Evolutionary conservation across 2,888 invertebrate species (phyloP), one percentile per base, ranked within the genome.

Genomic region (Hecatera dysodea): DNA sequence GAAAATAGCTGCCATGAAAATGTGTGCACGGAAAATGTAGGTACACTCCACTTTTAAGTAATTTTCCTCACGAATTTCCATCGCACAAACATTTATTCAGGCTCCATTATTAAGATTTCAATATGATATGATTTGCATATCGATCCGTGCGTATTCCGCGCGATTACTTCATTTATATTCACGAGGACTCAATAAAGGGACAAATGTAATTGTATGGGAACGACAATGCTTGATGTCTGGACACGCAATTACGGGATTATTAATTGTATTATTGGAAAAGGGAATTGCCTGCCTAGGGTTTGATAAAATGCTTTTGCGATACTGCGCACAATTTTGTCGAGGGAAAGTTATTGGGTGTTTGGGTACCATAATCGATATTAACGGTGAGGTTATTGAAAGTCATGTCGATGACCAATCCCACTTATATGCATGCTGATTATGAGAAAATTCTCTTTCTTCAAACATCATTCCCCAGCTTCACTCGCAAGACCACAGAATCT

Each of bases 91-190:
- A 76, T 72, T 72, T 67, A 71, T 74, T 55, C 63, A 50, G 36
- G 1, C 29, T 55, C 65, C 70, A 56, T 72, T 80, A 77, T 79
- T 77, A 70, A 84, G 72, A 77, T 72, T 75, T 82, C 80, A 82
- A 73, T 78, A 75, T 57, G 65, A 75, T 65, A 73, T 64, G 50
- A 81, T 84, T 79, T 82, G 81, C 76, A 84, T 84, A 84, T 75
- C 72, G 79, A 77, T 48, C 55, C n/a, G 9, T 55, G 53, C 57
- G 50, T 59, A 50, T 44, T 27, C 29, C 17, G 53, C 19, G 17
- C 63, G 71, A 81, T 81, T 67, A 60, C 42, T 61, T 79, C 82
- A 82, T 86, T 81, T 79, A 53, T 71, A 85, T 86, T 83, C 83
- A 67, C 61, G 69, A 78, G 59, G 67, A 72, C 79, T 80, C 75